Conservation (phyloP, 2,113 vertebrate species). For the Proterorhinus semilunaris region DNA sequence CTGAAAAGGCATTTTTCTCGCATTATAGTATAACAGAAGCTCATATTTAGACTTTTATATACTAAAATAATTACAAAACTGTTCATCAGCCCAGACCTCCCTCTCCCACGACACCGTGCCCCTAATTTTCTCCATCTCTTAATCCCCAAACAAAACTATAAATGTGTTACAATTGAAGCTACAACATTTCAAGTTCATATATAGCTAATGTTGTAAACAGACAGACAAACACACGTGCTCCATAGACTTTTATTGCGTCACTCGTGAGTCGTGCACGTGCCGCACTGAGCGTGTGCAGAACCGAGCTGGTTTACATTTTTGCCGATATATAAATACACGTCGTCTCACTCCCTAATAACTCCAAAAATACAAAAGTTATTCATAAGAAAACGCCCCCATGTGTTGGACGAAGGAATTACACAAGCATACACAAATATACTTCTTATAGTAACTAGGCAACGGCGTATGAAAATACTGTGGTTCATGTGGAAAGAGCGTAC, state of each 20-base stretch:
- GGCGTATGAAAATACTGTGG: constrained; percentile 60
- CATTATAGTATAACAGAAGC: too few species aligned
- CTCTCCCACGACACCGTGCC: too few species aligned
- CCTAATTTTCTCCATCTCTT: too few species aligned
- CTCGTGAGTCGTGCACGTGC: constrained; percentile 38
- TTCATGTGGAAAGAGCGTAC: constrained; percentile 47
- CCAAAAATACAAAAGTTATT: constrained; percentile 66
- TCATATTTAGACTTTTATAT: too few species aligned
- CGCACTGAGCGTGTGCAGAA: constrained; percentile 36
- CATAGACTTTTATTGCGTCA: constrained; percentile 55
- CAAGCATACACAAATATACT: constrained; percentile 29
- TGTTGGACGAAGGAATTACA: constrained; percentile 25
- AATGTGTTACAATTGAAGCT: too few species aligned
- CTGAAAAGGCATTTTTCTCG: too few species aligned
- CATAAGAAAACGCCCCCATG: constrained; percentile 56
- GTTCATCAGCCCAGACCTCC: too few species aligned
- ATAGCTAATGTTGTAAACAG: not conserved
- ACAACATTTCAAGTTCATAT: not conserved
- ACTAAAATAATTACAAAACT: too few species aligned
- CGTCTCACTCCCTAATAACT: constrained; percentile 54
- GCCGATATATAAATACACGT: constrained; percentile 59
- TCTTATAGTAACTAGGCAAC: constrained; percentile 45
- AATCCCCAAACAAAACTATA: too few species aligned
- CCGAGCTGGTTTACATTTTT: constrained; percentile 41
- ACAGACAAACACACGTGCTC: constrained; percentile 18